Base-by-base conservation (phyloP, 2,888 invertebrate genomes). In the Netelia melanura region DNA sequence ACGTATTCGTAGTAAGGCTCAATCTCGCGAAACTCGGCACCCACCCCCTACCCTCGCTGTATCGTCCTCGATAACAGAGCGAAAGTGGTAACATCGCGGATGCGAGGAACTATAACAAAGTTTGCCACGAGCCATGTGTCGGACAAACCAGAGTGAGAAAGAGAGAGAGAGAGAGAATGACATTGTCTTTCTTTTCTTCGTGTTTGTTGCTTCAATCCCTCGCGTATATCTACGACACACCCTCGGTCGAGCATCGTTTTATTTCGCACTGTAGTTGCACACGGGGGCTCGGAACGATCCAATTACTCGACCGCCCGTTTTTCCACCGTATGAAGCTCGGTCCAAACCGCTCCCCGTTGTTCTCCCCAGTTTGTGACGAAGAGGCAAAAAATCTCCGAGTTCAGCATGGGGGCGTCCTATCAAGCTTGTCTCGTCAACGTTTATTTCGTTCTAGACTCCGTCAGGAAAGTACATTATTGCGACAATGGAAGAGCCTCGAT, bases 291-390 rank as follows among this genome's bases (percentile, higher is more conserved):
- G 72, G 62, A 81, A 81, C 71, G 72, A 81, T 84, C 84, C 84
- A 84, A 84, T 84, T 84, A 84, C 84, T 81, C 23, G 81, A 81
- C 81, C 72, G 72, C 72, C 38, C 58, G 76, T 80, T 77, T 77
- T 68, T 68, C n/a, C 56, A 65, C 65, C 25, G n/a, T 21, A 43
- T 62, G 44, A 58, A 10, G 58, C 44, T 30, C 25, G 11, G 70
- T 52, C 74, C 58, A n/a, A 48, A 80, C 10, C 48, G 17, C 30
- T 44, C 8, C 48, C 23, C 30, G 44, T 25, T 25, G 38, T 38
- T 38, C 43, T 17, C 44, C 67, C 48, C 10, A 48, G 48, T 48
- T 44, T 58, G 23, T 48, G 48, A 64, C 65, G 48, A 62, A 10
- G 74, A 74, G 68, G 44, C 48, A 64, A 83, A 74, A 79, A 61